phyloP scores from a whole-genome alignment of 2,888 invertebrate species.

The Coenonympha glycerion region DNA sequence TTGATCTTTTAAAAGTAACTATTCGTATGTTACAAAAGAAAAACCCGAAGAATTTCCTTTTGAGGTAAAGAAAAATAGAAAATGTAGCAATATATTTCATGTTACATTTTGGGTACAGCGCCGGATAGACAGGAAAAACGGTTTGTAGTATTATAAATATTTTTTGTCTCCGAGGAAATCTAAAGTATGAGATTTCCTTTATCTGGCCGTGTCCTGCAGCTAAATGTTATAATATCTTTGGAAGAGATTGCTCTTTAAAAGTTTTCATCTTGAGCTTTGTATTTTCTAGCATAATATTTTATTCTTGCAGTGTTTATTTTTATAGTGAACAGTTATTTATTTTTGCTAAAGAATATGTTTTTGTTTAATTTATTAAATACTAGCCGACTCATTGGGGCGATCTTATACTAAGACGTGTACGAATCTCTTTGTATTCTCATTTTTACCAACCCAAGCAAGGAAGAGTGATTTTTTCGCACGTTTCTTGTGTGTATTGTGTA shows the following conservation, averaged over 20 bases:
- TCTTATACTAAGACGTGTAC: too few species aligned
- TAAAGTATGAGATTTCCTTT: not conserved
- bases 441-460: too few species aligned
- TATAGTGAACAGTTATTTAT: too few species aligned
- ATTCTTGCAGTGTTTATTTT: too few species aligned
- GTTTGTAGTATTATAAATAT: constrained; percentile 1
- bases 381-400: too few species aligned
- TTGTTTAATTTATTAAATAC: too few species aligned
- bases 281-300: not conserved
- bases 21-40: not conserved
- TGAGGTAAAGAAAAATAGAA: not conserved
- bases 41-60: not conserved
- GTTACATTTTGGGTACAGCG: not conserved
- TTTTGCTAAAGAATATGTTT: too few species aligned
- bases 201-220: not conserved
- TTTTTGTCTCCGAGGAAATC: constrained; percentile 3
- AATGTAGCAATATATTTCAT: not conserved
- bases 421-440: too few species aligned
- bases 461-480: too few species aligned
- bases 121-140: constrained; percentile 1
- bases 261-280: not conserved
- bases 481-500: too few species aligned
- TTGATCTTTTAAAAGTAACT: not conserved
- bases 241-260: not conserved
- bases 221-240: not conserved